A percentile compares a stretch with the other conserved stretches of the same genome.
phyloP scores from a whole-genome alignment of 2,888 invertebrate species.

The Cephus runcator region DNA sequence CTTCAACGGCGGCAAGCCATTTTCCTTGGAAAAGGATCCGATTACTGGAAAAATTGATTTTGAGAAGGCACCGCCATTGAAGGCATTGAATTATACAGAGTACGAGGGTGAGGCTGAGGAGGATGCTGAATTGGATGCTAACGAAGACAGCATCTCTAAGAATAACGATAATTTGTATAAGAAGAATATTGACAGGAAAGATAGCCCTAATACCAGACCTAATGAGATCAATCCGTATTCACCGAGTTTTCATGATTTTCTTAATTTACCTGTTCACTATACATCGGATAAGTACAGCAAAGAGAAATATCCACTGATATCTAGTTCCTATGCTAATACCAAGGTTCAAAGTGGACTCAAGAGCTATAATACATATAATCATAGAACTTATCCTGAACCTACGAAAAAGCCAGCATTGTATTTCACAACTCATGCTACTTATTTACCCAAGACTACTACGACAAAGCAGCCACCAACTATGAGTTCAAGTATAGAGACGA shows the following conservation, averaged over 20 bases:
- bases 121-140: not conserved
- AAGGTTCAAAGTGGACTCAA: slow-evolving; percentile 73
- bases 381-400: slow-evolving; percentile 48
- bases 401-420: slow-evolving; percentile 35
- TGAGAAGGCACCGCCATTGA: slow-evolving; percentile 61
- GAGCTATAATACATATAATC: slow-evolving; percentile 60
- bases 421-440: slow-evolving; percentile 31
- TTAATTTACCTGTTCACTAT: slow-evolving; percentile 76
- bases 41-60: slow-evolving; percentile 75
- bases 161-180: slow-evolving; percentile 53
- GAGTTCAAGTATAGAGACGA: slow-evolving; percentile 25
- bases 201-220: slow-evolving; percentile 58
- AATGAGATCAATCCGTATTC: slow-evolving; percentile 73
- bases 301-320: slow-evolving; percentile 74
- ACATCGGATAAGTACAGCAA: slow-evolving; percentile 72
- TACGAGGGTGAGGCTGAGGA: slow-evolving; percentile 38
- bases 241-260: slow-evolving; percentile 75
- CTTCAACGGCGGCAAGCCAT: slow-evolving; percentile 77
- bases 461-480: slow-evolving; percentile 23
- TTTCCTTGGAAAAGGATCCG: slow-evolving; percentile 77
- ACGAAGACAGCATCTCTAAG: not conserved
- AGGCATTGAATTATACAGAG: slow-evolving; percentile 52
- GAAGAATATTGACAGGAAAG: slow-evolving; percentile 18
- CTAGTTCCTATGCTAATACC: slow-evolving; percentile 78
- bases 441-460: slow-evolving; percentile 26